A percentile compares a stretch with the other conserved stretches of the same genome.
Conservation (phyloP, 2,113 vertebrate species). For the Tringa solitaria region DNA sequence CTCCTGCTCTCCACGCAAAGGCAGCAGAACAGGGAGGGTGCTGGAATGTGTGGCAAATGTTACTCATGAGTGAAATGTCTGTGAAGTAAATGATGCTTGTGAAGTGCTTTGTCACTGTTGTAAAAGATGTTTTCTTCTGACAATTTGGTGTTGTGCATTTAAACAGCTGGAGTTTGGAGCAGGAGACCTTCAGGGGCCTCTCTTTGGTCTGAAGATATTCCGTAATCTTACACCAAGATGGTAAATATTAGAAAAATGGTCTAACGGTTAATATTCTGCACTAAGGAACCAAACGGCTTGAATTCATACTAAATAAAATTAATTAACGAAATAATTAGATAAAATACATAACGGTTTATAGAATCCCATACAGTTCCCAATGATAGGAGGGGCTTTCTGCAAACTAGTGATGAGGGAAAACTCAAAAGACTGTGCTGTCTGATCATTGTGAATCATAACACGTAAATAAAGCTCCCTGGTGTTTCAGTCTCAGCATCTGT, state of each 20-base stretch:
- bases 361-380: neutral
- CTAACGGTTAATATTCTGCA: neutral
- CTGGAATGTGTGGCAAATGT: neutral
- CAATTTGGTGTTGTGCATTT: neutral
- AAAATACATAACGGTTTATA: neutral
- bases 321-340: neutral
- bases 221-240: slow-evolving; percentile 92
- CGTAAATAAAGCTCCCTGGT: neutral
- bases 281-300: neutral
- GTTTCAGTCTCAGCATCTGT: neutral
- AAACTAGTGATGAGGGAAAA: neutral
- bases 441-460: neutral
- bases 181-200: slow-evolving; percentile 91
- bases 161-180: slow-evolving; percentile 92
- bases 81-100: neutral
- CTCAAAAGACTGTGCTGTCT: neutral
- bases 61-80: neutral
- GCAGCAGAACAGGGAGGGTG: neutral
- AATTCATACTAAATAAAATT: neutral
- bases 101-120: neutral
- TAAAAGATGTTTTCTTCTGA: neutral
- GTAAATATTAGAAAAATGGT: slow-evolving; percentile 69
- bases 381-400: neutral
- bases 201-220: slow-evolving; percentile 93
- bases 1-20: neutral